A percentile compares a stretch with the other conserved stretches of the same genome.
Conservation (phyloP, 2,888 invertebrate genomes). For the Brenthis daphne region DNA sequence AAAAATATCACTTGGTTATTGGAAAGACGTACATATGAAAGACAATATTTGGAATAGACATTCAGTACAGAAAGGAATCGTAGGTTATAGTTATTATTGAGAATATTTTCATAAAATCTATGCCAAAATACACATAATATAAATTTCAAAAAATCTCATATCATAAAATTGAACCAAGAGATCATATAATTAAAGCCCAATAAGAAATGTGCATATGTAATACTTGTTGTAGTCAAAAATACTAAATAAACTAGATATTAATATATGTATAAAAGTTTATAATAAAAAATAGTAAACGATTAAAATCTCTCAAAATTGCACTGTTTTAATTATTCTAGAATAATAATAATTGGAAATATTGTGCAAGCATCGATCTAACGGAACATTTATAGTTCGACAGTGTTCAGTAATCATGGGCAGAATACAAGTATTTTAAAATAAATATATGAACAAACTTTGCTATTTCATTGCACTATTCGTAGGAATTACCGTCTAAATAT, state of each 20-base stretch:
- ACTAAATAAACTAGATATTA: constrained; percentile 12
- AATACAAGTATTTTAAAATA: neutral
- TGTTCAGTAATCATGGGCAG: constrained; percentile 1
- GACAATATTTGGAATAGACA: constrained; percentile 36
- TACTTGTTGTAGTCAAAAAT: constrained; percentile 17
- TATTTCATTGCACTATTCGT: no score
- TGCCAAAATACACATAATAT: constrained; percentile 8
- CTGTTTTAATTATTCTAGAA: constrained; percentile 24
- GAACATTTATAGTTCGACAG: neutral
- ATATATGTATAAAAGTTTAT: constrained; percentile 15
- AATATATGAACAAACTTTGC: no score
- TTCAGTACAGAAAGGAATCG: neutral
- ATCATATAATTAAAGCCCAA: constrained; percentile 43
- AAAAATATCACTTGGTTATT: constrained; percentile 72
- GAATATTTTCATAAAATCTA: constrained; percentile 4
- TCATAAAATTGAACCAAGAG: constrained; percentile 33
- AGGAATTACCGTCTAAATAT: no score
- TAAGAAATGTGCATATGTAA: constrained; percentile 19
- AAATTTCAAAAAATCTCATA: constrained; percentile 17
- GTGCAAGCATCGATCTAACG: neutral
- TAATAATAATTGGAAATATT: neutral
- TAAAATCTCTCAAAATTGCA: constrained; percentile 34
- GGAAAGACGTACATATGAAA: constrained; percentile 56
- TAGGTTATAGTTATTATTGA: constrained; percentile 2
- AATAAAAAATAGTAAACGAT: constrained; percentile 20